These are phyloP conservation scores for Felis chaus DNA, from an alignment of 2,113 vertebrate genomes.

Conservation along the genomic window DNA sequence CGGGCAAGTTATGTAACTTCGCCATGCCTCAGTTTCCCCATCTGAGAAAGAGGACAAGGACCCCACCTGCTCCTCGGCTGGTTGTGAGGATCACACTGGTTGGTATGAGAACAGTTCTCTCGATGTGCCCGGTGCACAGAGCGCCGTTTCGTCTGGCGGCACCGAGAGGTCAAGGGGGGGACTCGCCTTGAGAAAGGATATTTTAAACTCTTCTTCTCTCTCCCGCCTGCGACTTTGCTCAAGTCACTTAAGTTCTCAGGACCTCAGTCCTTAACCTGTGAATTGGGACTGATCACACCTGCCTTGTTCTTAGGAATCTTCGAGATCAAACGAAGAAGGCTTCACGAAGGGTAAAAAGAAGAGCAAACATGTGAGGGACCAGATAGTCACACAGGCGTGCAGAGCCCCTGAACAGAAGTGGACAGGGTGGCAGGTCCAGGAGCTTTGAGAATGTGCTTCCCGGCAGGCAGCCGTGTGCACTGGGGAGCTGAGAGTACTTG, in stretches of 20 bases:
- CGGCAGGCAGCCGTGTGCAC: not conserved
- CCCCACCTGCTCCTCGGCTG: fast-evolving
- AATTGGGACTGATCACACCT: not conserved
- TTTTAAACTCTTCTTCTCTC: not conserved
- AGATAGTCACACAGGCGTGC: not conserved
- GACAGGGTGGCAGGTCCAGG: not conserved
- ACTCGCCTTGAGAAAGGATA: not conserved
- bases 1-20: not conserved
- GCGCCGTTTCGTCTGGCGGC: no score
- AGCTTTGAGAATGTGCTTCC: not conserved
- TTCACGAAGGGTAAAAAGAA: not conserved
- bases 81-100: not conserved
- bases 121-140: fast-evolving
- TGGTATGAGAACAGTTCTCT: not conserved
- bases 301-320: not conserved
- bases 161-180: fast-evolving
- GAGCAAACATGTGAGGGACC: not conserved
- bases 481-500: not conserved
- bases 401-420: not conserved
- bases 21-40: not conserved
- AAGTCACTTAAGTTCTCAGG: not conserved
- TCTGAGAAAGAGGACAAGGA: not conserved
- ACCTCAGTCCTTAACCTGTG: not conserved
- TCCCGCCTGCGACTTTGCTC: not conserved
- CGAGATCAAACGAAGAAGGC: not conserved